These are phyloP conservation scores for Basileuterus tristriatus DNA, from an alignment of 2,797 vertebrate species.

Conservation along the genomic window DNA sequence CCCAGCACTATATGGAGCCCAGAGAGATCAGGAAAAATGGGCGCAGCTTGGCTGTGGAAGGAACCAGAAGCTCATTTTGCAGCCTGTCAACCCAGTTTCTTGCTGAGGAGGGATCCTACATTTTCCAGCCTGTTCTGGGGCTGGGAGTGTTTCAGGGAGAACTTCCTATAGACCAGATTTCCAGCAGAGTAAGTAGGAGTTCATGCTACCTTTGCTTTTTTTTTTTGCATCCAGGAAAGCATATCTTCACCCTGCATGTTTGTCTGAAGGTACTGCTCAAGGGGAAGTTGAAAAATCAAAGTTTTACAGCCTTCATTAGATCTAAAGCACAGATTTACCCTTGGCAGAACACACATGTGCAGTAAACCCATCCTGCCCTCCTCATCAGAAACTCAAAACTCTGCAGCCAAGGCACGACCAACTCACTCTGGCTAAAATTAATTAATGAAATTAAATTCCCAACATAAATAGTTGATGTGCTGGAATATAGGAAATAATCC, in stretches of 20 bases:
- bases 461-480: slow-evolving; percentile 42
- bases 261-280: background rate
- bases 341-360: background rate
- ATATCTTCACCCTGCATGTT: background rate
- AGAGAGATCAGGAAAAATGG: background rate
- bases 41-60: background rate
- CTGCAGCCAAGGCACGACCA: background rate
- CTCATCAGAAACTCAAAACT: background rate
- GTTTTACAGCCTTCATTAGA: background rate
- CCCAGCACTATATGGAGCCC: background rate
- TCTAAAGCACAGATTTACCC: background rate
- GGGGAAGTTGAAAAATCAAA: background rate
- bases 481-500: slow-evolving; percentile 52
- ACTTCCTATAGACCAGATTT: background rate
- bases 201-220: background rate
- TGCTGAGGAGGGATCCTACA: background rate
- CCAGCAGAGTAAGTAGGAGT: background rate
- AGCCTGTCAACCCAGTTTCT: background rate
- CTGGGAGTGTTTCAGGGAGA: background rate
- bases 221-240: background rate
- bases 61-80: background rate
- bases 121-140: background rate
- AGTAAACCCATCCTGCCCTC: background rate
- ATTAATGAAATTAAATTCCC: slow-evolving; percentile 44
- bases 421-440: background rate